Evolutionary conservation across 2,797 vertebrate genomes (phyloP), one percentile per base, ranked within the genome.

Genomic region (Tangara arthus): DNA sequence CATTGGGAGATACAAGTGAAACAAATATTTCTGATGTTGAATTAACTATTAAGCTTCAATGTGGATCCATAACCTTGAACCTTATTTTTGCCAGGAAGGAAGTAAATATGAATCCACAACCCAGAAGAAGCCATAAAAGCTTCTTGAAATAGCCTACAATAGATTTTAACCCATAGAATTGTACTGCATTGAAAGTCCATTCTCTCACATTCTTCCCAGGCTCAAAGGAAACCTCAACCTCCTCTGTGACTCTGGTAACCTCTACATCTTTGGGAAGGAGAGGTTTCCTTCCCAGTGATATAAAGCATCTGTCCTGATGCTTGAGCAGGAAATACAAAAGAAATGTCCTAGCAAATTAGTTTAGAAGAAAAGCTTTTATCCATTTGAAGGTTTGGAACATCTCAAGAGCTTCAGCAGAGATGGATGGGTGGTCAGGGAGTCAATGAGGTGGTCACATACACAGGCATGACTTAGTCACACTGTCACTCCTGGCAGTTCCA

Each of bases 11-110:
- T 56, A 79, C 41, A 70, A 91, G 77, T 80, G 46, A 89, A 91
- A 93, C 78, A 95, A 94, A 94, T 84, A 91, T 82, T 94, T 96
- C 83, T 91, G 73, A 79, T 82, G 63, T 50, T 64, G 56, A 90
- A 94, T 66, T 77, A 82, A 83, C 82, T 82, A 56, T 59, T 90
- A 86, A 88, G 68, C n/a, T 84, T 89, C 87, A 82, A 8, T n/a
- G 9, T 57, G 60, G 30, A 88, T 87, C 57, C 27, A 70, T 84
- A 88, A 79, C 55, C 49, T 73, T 84, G 82, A 94, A 79, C 12
- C 6, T 12, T 39, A 37, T 91, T 94, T 91, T 91, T 82, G 39
- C 77, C 70, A 90, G 57, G n/a, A 91, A 95, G 56, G 50, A 91
- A 84, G 60, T 37, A 89, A 57, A 61, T 76, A 76, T 7, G 49